Percentiles rank a stretch among this genome's conserved stretches.
Conservation (phyloP, 92 coral and sea anemone species). For the Metridium senile region DNA sequence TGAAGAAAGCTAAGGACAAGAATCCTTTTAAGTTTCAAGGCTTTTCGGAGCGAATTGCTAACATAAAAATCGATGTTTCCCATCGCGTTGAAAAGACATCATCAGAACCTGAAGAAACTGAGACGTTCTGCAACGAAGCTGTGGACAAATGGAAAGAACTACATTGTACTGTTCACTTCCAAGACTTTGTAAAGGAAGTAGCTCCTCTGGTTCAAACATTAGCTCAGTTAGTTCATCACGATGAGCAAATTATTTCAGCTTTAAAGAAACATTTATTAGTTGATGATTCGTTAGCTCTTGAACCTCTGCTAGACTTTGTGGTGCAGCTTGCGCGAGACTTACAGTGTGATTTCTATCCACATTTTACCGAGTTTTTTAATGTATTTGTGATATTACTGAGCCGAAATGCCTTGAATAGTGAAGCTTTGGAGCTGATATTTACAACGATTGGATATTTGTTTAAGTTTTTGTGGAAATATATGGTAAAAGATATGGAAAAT, state of each 20-base stretch:
- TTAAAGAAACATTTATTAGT: constrained; percentile 68
- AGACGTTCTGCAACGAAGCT: constrained; percentile 85
- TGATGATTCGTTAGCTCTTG: constrained; percentile 60
- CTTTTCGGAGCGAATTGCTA: constrained; percentile 89
- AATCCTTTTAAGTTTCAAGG: constrained; percentile 89
- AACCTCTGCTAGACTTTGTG: constrained; percentile 76
- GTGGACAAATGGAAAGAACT: constrained; percentile 85
- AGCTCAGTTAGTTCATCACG: constrained; percentile 84
- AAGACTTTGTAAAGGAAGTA: constrained; percentile 63
- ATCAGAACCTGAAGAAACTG: constrained; percentile 84
- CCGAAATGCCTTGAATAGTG: constrained; percentile 67
- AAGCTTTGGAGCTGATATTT: constrained; percentile 75
- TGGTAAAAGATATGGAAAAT: constrained; percentile 76
- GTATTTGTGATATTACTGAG: constrained; percentile 61
- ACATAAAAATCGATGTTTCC: constrained; percentile 79
- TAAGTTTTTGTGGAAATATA: constrained; percentile 86
- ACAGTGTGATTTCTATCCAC: constrained; percentile 78
- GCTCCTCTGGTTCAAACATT: constrained; percentile 74
- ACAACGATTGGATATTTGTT: constrained; percentile 80
- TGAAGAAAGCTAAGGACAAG: constrained; percentile 73
- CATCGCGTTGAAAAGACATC: constrained; percentile 81
- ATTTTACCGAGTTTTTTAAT: constrained; percentile 75
- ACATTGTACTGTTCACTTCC: constrained; percentile 92
- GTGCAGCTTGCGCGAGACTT: constrained; percentile 89
- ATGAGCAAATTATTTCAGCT: constrained; percentile 54